Base-by-base conservation (phyloP, 53 echinoderm and acorn worm genomes). In the Paelopatides confundens region DNA sequence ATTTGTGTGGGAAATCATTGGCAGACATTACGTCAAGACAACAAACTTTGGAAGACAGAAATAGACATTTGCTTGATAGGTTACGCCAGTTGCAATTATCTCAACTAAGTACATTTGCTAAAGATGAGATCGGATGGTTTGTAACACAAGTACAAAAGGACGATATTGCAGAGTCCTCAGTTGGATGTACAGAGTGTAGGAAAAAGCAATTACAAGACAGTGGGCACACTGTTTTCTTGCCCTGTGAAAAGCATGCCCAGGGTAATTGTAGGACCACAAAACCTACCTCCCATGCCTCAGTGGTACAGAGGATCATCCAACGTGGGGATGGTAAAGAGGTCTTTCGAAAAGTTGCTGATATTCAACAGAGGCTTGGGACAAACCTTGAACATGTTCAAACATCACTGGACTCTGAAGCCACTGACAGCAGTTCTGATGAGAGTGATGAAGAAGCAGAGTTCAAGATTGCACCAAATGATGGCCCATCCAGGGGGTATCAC, bases 341-440 rank as follows among this genome's bases (percentile, higher is more conserved):
- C 21, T 93, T 87, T 49, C 81, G 85, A 46, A 89, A 85, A 31
- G 89, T 94, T 7, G 91, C 91, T 51, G 71, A 87, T 47, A 89
- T 93, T 6, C 84, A 85, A 28, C 86, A 86, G 49, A 89, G 88
- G 47, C 87, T 96, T 23, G 81, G 69, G 21, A 62, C 91, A 12
- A 85, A 91, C 49, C 81, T 96, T 32, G 78, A 85, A 35, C 98
- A 97, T 87, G 86, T 91, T 21, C 92, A 97, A 68, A 85, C 69
- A 36, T 85, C 89, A 32, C 69, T 95, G 17, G 98, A 97, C 87
- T 92, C 93, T 84, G 95, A 97, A 88, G 98, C 90, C 68, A 97
- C 98, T 11, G 98, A 97, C 69, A 92, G 94, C 85, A 97, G 98
- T 76, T 97, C 98, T 27, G 96, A 94, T 33, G 98, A 97, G 78